These are phyloP conservation scores for Symphodus melops DNA, from an alignment of 2,113 vertebrate genomes.

Conservation along the genomic window DNA sequence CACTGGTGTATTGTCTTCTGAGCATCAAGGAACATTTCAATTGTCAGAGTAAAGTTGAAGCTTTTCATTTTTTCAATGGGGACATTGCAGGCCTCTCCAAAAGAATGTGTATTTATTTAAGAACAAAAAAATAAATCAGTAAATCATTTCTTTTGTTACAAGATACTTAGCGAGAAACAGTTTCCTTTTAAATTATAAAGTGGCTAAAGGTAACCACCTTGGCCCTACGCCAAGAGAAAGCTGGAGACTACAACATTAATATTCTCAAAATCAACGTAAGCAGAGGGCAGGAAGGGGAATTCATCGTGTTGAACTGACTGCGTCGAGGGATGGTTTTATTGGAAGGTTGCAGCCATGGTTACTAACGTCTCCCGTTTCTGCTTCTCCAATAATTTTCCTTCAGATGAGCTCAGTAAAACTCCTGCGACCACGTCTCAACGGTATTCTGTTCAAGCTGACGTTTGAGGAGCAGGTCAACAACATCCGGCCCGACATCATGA, in stretches of 20 bases:
- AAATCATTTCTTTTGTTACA: not conserved
- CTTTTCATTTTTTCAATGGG: not conserved
- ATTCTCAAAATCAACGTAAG: not conserved
- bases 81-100: not conserved
- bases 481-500: slow-evolving; percentile 96
- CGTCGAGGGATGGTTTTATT: no score
- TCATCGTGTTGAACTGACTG: not conserved
- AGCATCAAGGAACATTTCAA: not conserved
- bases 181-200: not conserved
- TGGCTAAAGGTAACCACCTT: not conserved
- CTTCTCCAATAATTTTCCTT: not conserved
- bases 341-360: no score
- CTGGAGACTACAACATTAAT: not conserved
- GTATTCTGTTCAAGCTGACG: slow-evolving; percentile 93
- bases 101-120: not conserved
- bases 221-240: not conserved
- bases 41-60: not conserved
- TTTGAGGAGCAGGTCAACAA: slow-evolving; percentile 98
- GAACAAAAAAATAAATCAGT: not conserved
- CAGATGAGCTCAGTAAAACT: slow-evolving; percentile 98
- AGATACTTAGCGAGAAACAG: not conserved
- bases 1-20: not conserved
- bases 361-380: not conserved
- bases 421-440: slow-evolving; percentile 90
- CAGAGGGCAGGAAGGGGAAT: not conserved